These are phyloP conservation scores for Vesta saturnalis DNA, from an alignment of 2,888 invertebrate genomes.

Conservation along the genomic window DNA sequence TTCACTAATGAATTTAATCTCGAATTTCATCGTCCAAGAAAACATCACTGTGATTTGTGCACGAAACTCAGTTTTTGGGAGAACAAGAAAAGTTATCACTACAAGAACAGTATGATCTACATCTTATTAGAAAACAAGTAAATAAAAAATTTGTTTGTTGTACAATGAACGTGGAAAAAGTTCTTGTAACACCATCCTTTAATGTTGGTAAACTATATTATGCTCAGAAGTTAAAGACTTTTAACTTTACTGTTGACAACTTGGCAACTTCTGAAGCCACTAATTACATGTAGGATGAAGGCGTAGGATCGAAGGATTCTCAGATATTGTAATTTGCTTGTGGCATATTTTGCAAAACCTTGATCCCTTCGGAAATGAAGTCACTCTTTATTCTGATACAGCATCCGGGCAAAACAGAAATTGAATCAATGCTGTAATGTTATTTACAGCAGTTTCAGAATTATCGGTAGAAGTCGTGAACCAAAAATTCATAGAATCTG, in stretches of 20 bases:
- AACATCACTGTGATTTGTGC: not conserved
- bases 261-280: slow-evolving; percentile 25
- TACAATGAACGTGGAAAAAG: no score
- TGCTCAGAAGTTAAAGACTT: slow-evolving; percentile 36
- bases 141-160: no score
- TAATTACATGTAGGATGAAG: slow-evolving; percentile 38
- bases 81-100: not conserved
- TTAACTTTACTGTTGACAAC: slow-evolving; percentile 31
- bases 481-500: slow-evolving; percentile 8
- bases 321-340: not conserved
- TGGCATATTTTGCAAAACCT: not conserved
- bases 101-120: not conserved
- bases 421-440: slow-evolving; percentile 32
- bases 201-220: no score
- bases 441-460: slow-evolving; percentile 21
- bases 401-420: slow-evolving; percentile 38
- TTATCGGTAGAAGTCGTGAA: slow-evolving; percentile 31
- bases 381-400: not conserved
- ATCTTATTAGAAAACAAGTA: not conserved
- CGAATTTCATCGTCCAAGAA: not conserved
- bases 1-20: not conserved
- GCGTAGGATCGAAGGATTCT: slow-evolving; percentile 29
- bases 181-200: no score
- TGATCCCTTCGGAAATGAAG: not conserved
- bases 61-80: not conserved